These are phyloP conservation scores for Scleropages formosus DNA, from an alignment of 2,797 vertebrate genomes.

Conservation along the genomic window DNA sequence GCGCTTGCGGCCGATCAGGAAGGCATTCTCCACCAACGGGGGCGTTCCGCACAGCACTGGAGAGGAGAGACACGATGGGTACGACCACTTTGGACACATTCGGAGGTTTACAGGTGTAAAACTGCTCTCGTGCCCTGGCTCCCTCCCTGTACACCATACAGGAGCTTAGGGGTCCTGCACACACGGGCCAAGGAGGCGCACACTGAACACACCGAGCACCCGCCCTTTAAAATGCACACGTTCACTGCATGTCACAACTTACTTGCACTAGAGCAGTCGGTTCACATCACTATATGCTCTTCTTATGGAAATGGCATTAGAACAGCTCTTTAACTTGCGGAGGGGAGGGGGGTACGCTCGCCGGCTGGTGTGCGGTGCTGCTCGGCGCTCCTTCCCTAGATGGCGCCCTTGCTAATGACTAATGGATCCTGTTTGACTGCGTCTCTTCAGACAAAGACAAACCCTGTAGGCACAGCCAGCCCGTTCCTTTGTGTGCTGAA, in stretches of 20 bases:
- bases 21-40: slow-evolving; percentile 81
- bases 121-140: no score
- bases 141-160: no score
- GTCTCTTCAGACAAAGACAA: slow-evolving; percentile 2
- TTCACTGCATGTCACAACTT: no score
- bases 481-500: background rate
- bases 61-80: background rate
- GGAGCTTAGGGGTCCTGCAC: no score
- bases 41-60: slow-evolving; percentile 90
- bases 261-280: no score
- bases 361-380: slow-evolving; percentile 11
- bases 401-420: slow-evolving; percentile 47
- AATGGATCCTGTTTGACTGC: background rate
- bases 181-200: no score
- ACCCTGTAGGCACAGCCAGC: background rate
- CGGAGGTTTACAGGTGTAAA: no score
- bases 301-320: no score
- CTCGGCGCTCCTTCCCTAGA: slow-evolving; percentile 44
- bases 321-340: background rate
- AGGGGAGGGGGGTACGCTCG: background rate
- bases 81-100: no score
- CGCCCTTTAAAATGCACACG: no score
- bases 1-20: slow-evolving; percentile 76
- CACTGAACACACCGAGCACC: no score
- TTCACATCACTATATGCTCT: no score